Conservation (phyloP, 2,797 vertebrate genomes). For the Coregonus suidteri region DNA sequence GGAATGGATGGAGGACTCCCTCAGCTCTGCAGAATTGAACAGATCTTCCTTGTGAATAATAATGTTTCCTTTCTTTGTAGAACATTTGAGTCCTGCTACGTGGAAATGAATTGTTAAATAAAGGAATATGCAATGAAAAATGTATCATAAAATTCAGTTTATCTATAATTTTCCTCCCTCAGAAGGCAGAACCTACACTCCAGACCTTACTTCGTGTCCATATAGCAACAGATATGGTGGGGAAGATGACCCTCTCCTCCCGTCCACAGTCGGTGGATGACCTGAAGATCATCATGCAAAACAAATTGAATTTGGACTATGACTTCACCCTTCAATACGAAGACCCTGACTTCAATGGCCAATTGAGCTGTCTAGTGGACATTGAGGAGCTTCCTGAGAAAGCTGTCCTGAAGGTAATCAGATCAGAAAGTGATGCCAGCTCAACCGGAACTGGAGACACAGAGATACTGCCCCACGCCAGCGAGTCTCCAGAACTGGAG, state of each 20-base stretch:
- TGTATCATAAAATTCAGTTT: no score
- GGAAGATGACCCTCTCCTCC: no score
- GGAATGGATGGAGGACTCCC: background rate
- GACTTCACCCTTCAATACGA: background rate
- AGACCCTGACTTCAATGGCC: conserved; percentile 25
- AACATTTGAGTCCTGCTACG: conserved; percentile 30
- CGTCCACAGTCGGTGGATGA: no score
- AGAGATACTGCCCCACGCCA: no score
- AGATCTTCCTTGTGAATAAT: background rate
- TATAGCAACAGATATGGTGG: no score
- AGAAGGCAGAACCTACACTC: conserved; percentile 21
- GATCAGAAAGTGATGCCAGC: no score
- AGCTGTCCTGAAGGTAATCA: no score
- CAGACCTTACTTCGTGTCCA: background rate
- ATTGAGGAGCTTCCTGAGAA: conserved; percentile 12
- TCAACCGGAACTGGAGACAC: no score
- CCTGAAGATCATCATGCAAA: no score
- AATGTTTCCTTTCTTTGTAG: conserved; percentile 14
- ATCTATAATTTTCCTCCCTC: no score
- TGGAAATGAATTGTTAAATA: background rate
- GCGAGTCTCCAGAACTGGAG: no score
- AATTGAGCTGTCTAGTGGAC: conserved; percentile 18
- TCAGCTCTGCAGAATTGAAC: conserved; percentile 14
- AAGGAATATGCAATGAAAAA: no score
- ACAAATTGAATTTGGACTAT: background rate